Base-by-base conservation (phyloP, 2,888 invertebrate species). In the Artemia sp. region DNA sequence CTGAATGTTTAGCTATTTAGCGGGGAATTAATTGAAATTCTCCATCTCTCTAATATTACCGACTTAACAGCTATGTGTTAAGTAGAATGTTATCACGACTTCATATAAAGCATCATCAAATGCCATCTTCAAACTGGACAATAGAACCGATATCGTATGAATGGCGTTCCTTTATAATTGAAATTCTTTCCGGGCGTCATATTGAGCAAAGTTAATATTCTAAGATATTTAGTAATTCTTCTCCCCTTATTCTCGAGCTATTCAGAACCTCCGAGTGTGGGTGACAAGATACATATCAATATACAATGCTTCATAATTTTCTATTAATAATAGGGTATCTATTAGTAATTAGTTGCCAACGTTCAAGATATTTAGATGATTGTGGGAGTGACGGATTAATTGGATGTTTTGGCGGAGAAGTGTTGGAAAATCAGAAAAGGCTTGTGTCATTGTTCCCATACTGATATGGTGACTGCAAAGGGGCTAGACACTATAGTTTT, bases 151-250 rank as follows among this genome's bases (percentile, higher is more conserved):
- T 38, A 38, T 38, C 38, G 38, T 38, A 58, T 58, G 64, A 19
- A 19, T 24, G 8, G 8, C 11, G 8, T 24, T 58, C 64, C 64
- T 10, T 24, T 9, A 58, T 58, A 24, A 58, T 58, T 58, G 64
- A 58, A 58, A 58, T 58, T 58, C 9, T 58, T 24, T 58, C 24
- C 64, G n/a, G 38, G 14, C 24, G 64, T 58, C 24, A 58, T 58
- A 58, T 58, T 58, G 64, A 58, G 64, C 64, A 58, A 58, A 58
- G 64, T 58, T 58, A 58, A 58, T 58, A 58, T 58, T 58, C 64
- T 24, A 58, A 58, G 64, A 24, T n/a, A 38, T 38, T 38, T 38
- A 38, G 38, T 38, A 38, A 38, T 38, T 38, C 38, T 38, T 38
- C 6, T 38, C 38, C 38, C 38, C 38, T 38, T 38, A 38, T 38